Evolutionary conservation across 2,113 vertebrate species (phyloP).

Genomic region (Oxyruncus cristatus): DNA sequence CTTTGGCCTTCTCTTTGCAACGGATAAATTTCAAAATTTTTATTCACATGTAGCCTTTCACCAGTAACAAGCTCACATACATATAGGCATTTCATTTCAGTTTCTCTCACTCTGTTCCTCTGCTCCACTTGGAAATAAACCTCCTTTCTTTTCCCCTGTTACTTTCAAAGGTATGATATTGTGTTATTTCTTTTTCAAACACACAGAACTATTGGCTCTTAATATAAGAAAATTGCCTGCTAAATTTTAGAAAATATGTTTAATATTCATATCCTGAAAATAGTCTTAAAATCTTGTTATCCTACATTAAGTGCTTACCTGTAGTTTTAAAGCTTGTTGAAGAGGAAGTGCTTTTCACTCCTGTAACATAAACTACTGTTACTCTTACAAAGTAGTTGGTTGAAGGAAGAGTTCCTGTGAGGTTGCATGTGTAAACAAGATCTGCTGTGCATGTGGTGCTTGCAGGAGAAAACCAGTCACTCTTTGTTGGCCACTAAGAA

Average conservation of each 20-base stretch:
- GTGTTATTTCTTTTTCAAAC: neutral
- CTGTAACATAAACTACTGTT: conserved; percentile 63
- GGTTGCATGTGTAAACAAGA: conserved; percentile 46
- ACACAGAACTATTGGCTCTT: neutral
- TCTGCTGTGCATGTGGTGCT: conserved; percentile 14
- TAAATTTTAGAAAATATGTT: neutral
- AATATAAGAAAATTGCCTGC: neutral
- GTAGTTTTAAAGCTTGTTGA: conserved; percentile 70
- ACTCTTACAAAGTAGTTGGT: conserved; percentile 57
- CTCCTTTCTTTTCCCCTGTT: neutral
- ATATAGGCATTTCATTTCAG: neutral
- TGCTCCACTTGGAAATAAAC: neutral
- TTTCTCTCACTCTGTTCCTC: neutral
- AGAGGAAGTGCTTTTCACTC: conserved; percentile 56
- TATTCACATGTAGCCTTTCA: neutral
- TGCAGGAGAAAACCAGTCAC: conserved; percentile 50
- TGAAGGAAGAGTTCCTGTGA: conserved; percentile 62
- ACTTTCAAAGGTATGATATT: neutral
- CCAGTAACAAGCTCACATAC: neutral
- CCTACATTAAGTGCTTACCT: conserved; percentile 6
- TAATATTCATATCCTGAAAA: neutral
- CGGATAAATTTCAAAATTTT: neutral
- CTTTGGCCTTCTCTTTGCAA: neutral
- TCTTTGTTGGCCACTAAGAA: conserved; percentile 57
- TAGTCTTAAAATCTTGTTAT: neutral